Percentiles rank a stretch among this genome's conserved stretches.
phyloP scores from a whole-genome alignment of 2,888 invertebrate genomes.

The Mythimna loreyi region DNA sequence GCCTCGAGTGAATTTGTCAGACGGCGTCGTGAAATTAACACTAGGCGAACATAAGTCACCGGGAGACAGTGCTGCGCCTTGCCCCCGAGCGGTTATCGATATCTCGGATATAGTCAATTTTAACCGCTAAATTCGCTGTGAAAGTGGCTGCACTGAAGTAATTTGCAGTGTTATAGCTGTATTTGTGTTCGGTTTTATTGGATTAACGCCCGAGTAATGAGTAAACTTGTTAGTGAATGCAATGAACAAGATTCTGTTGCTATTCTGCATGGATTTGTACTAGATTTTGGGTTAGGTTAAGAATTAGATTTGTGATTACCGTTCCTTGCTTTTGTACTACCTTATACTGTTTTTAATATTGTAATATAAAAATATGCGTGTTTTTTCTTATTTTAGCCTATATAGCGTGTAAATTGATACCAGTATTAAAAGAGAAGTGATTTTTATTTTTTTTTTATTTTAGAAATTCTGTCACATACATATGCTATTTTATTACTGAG shows the following conservation, averaged over 20 bases:
- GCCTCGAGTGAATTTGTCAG: constrained; percentile 84
- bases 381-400: no score
- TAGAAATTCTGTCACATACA: no score
- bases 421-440: no score
- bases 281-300: background rate
- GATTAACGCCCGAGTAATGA: constrained; percentile 44
- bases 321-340: background rate
- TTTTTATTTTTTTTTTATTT: no score
- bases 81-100: constrained; percentile 75
- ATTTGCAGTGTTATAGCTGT: constrained; percentile 48
- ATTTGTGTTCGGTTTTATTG: constrained; percentile 41
- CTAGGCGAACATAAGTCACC: constrained; percentile 84
- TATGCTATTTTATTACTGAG: no score
- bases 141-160: constrained; percentile 40
- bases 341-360: background rate
- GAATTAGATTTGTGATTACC: background rate
- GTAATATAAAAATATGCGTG: no score
- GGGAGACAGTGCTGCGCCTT: constrained; percentile 70
- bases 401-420: no score
- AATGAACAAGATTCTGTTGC: constrained; percentile 11
- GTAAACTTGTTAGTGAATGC: constrained; percentile 39
- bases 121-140: constrained; percentile 37
- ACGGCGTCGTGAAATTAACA: constrained; percentile 85
- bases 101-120: constrained; percentile 60
- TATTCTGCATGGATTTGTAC: background rate